Percentiles rank a stretch among this genome's conserved stretches.
Evolutionary conservation across 2,888 invertebrate species (phyloP).

Genomic region (Apoda limacodes): DNA sequence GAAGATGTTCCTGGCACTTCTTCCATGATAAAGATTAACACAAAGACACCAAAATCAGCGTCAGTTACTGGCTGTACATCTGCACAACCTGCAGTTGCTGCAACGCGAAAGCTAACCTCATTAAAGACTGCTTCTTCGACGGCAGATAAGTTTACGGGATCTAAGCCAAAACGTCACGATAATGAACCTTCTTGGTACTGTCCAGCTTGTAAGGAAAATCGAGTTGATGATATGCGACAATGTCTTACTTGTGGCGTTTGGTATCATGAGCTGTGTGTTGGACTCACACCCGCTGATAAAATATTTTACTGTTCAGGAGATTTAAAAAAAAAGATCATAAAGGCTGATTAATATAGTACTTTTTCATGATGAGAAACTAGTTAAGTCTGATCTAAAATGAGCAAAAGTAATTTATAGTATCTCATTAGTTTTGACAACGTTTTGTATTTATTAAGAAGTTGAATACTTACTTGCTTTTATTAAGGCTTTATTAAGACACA

Average conservation of each 20-base stretch:
- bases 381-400: slow-evolving; percentile 8
- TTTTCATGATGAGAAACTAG: slow-evolving; percentile 4
- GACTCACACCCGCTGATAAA: slow-evolving; percentile 19
- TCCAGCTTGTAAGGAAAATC: slow-evolving; percentile 20
- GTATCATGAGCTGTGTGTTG: slow-evolving; percentile 21
- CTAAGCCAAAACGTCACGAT: slow-evolving; percentile 14
- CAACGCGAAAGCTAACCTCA: slow-evolving; percentile 12
- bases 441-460: slow-evolving; percentile 11
- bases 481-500: slow-evolving; percentile 20
- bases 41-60: too few relatives aligned
- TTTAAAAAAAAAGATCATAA: slow-evolving; percentile 16
- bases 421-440: slow-evolving; percentile 10
- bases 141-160: slow-evolving; percentile 13
- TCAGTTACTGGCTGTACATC: slow-evolving; percentile 15
- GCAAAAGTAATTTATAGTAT: slow-evolving; percentile 10
- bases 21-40: slow-evolving; percentile 17
- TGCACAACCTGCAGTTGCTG: too few relatives aligned
- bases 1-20: slow-evolving; percentile 19
- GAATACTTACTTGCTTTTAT: slow-evolving; percentile 13
- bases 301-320: slow-evolving; percentile 21
- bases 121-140: slow-evolving; percentile 11
- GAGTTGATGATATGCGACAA: slow-evolving; percentile 20
- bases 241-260: slow-evolving; percentile 20
- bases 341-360: slow-evolving; percentile 11
- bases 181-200: slow-evolving; percentile 18